Evolutionary conservation across 2,113 vertebrate genomes (phyloP), one percentile per base, ranked within the genome.

Genomic region (Spea bombifrons): DNA sequence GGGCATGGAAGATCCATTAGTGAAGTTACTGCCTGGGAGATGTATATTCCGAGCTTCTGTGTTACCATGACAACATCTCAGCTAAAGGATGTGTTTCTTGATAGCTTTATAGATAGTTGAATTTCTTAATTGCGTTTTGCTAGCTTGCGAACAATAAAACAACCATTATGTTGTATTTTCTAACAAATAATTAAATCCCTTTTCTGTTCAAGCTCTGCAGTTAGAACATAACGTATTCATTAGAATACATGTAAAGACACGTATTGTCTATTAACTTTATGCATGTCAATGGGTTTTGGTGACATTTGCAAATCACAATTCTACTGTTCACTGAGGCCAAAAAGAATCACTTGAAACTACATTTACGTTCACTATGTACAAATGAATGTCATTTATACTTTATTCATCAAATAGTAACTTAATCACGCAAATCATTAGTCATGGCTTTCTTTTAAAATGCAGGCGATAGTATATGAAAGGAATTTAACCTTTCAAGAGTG

Each of bases 401-500:
- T 78, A 66, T 78, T 78, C 63, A 78, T 72, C 69, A 72, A 71
- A 66, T 55, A 12, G 69, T 12, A 55, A 64, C 43, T 47, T 71
- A 78, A 71, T 72, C 44, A 47, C 64, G 61, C 30, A 65, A 45
- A 78, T 55, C 13, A 55, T 55, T 55, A 45, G 61, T 63, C 30
- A 46, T 13, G 48, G 13, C 57, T 71, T 16, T 52, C 59, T 53
- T 17, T 52, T 4, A 53, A 72, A 71, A 53, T 64, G 49, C 43
- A 72, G 45, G 53, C 69, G 65, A 17, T 12, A 48, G 47, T 17
- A 71, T 65, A 71, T 53, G 57, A 78, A 71, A 78, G 55, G 68
- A 64, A 46, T 43, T 78, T 78, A 78, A 78, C 76, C 76, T 78
- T 78, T 72, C n/a, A 71, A 30, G 57, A 78, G 48, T 53, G 49